Conservation (phyloP, 2,888 invertebrate genomes). For the Lasioglossum vierecki region DNA sequence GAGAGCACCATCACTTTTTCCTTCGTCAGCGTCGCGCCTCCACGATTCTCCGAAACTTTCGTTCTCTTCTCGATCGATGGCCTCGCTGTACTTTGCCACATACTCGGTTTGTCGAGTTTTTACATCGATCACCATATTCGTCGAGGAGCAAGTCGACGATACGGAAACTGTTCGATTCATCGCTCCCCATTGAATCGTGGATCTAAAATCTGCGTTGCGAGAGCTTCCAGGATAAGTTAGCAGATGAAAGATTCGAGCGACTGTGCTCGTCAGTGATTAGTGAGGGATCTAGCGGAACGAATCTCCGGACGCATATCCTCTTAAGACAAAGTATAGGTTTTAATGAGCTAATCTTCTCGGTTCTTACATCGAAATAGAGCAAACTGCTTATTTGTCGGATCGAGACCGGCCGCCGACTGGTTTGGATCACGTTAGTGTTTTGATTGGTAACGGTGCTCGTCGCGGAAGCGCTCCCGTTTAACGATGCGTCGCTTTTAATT, state of each 20-base stretch:
- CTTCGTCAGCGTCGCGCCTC: constrained; percentile 25
- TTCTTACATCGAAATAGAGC: background rate
- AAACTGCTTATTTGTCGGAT: constrained; percentile 11
- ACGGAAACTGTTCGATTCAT: background rate
- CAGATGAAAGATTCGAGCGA: background rate
- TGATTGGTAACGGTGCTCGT: constrained; percentile 74
- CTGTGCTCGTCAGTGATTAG: background rate
- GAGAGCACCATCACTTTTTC: constrained; percentile 38
- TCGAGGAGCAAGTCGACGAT: background rate
- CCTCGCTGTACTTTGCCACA: background rate
- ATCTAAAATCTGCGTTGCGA: background rate
- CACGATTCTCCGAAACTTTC: constrained; percentile 56
- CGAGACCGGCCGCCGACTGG: background rate
- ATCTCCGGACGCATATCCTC: background rate
- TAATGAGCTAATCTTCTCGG: constrained; percentile 21
- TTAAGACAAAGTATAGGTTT: background rate
- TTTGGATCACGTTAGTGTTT: constrained; percentile 48
- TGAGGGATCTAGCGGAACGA: background rate
- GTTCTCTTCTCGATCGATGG: constrained; percentile 60
- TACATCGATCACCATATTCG: background rate
- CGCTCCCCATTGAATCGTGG: background rate
- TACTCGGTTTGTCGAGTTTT: background rate
- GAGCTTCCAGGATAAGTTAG: too few species aligned
- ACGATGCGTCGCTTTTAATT: constrained; percentile 50
- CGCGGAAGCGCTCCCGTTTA: constrained; percentile 75